These are phyloP conservation scores for Chelon auratus DNA, from an alignment of 2,797 vertebrate species.

Conservation along the genomic window DNA sequence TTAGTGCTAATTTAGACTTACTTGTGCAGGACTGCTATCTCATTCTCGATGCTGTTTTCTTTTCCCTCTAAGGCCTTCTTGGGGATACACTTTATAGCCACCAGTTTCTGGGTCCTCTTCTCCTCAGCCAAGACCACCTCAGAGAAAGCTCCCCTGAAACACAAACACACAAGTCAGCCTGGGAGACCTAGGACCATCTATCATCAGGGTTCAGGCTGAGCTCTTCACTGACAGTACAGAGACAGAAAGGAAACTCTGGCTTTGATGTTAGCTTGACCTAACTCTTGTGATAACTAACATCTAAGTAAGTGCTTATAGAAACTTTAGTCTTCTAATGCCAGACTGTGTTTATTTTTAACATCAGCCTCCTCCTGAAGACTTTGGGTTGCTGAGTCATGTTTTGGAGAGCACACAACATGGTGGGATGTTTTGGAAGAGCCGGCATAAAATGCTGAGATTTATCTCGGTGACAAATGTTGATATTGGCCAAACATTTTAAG, in stretches of 20 bases:
- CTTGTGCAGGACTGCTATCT: slow-evolving; percentile 97
- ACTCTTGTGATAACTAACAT: slow-evolving; percentile 10
- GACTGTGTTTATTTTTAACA: slow-evolving; percentile 62
- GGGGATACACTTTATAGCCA: slow-evolving; percentile 97
- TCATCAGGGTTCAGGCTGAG: slow-evolving; percentile 10
- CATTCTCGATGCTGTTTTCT: slow-evolving; percentile 98
- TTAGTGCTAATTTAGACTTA: slow-evolving; percentile 74
- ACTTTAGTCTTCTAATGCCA: slow-evolving; percentile 27
- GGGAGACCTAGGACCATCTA: slow-evolving; percentile 22
- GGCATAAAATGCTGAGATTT: slow-evolving; percentile 17
- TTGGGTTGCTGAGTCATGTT: slow-evolving; percentile 48
- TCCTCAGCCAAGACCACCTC: slow-evolving; percentile 97
- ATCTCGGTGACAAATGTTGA: background rate
- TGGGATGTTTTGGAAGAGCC: slow-evolving; percentile 45
- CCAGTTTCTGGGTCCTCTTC: slow-evolving; percentile 91
- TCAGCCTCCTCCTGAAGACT: slow-evolving; percentile 35
- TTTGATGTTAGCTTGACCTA: slow-evolving; percentile 31
- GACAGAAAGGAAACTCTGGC: slow-evolving; percentile 9
- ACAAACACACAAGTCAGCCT: slow-evolving; percentile 51
- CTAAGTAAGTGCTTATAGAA: slow-evolving; percentile 12
- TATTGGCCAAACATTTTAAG: slow-evolving; percentile 7
- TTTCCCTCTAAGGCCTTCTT: slow-evolving; percentile 97
- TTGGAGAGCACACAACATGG: slow-evolving; percentile 37
- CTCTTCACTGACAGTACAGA: slow-evolving; percentile 11
- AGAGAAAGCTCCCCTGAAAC: slow-evolving; percentile 93